Conservation (phyloP, 2,797 vertebrate species). For the Margarornis squamiger region DNA sequence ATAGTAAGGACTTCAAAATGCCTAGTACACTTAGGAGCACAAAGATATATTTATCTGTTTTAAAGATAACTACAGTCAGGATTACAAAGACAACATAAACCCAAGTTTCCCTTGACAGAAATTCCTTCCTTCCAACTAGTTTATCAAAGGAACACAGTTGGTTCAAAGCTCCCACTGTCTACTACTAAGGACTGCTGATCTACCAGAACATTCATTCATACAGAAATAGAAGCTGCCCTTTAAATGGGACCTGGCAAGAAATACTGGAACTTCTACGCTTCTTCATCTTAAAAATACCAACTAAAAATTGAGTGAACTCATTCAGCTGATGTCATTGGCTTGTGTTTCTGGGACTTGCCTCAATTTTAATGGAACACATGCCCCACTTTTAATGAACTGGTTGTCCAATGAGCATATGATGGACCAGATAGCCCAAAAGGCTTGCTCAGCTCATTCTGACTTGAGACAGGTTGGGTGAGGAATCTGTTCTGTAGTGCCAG, state of each 20-base stretch:
- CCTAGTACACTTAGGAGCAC: not conserved
- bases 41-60: not conserved
- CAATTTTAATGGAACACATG: slow-evolving; percentile 42
- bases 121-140: not conserved
- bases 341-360: slow-evolving; percentile 50
- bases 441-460: not conserved
- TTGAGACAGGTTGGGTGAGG: not conserved
- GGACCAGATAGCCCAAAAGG: not conserved
- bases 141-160: not conserved
- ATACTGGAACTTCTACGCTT: slow-evolving; percentile 56
- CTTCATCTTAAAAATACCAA: slow-evolving; percentile 66
- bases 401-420: not conserved
- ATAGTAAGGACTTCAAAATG: not conserved
- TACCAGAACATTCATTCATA: slow-evolving; percentile 25
- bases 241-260: slow-evolving; percentile 48
- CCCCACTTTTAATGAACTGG: slow-evolving; percentile 21
- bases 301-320: slow-evolving; percentile 45
- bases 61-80: not conserved
- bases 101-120: not conserved
- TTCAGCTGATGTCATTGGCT: slow-evolving; percentile 10
- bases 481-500: not conserved
- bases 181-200: not conserved
- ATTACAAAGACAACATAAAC: not conserved
- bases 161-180: not conserved
- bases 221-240: slow-evolving; percentile 47